Conservation (phyloP, 2,113 vertebrate species). For the Sebastes schlegelii region DNA sequence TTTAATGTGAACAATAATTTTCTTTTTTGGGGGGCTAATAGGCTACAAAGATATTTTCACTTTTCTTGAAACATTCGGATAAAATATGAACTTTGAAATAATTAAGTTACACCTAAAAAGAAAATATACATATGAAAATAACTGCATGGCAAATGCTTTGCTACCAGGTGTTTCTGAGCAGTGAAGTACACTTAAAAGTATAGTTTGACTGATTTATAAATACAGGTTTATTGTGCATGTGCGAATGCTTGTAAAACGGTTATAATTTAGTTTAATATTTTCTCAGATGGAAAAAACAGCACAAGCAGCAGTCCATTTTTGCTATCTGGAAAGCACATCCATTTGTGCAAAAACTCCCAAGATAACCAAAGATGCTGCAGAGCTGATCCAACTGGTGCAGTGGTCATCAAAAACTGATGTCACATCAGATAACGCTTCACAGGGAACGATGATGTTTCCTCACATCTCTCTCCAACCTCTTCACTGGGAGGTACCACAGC, state of each 20-base stretch:
- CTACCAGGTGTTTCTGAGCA: too few species aligned
- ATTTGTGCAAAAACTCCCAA: not conserved
- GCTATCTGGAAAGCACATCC: not conserved
- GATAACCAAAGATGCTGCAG: not conserved
- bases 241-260: too few species aligned
- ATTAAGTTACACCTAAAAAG: too few species aligned
- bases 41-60: too few species aligned
- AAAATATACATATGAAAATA: too few species aligned
- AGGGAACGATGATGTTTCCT: not conserved
- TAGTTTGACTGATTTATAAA: too few species aligned
- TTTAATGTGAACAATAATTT: not conserved
- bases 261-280: not conserved
- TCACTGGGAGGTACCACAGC: not conserved
- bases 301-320: not conserved
- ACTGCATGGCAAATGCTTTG: too few species aligned
- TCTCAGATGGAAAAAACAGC: not conserved
- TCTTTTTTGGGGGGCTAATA: too few species aligned
- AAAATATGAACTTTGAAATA: too few species aligned
- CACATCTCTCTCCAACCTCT: not conserved
- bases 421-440: not conserved
- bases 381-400: not conserved
- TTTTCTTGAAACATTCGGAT: too few species aligned
- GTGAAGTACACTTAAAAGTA: too few species aligned
- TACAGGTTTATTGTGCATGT: too few species aligned
- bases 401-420: not conserved